Conservation (phyloP, 2,797 vertebrate genomes). For the Rhincodon typus region DNA sequence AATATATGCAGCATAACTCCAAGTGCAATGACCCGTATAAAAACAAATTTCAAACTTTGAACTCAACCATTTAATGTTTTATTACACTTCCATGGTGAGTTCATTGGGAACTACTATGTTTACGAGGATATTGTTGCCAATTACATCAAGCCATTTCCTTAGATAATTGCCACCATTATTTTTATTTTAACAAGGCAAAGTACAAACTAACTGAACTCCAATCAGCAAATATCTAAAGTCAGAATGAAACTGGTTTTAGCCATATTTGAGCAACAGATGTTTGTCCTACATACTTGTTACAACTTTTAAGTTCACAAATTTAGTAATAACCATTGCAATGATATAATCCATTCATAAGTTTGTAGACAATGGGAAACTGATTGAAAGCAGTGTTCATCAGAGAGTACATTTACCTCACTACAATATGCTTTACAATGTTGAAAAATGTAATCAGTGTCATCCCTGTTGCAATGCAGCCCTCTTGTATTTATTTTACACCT, state of each 20-base stretch:
- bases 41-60: neutral
- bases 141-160: neutral
- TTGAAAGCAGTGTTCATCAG: neutral
- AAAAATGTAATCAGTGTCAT: neutral
- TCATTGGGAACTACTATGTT: neutral
- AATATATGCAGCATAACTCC: neutral
- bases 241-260: neutral
- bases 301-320: neutral
- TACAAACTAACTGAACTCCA: neutral
- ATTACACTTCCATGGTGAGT: neutral
- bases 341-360: neutral
- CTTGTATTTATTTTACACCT: neutral
- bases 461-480: neutral
- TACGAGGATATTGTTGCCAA: neutral
- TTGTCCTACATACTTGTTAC: neutral
- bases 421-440: neutral
- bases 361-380: neutral
- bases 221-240: neutral
- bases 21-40: neutral
- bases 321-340: neutral
- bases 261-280: neutral
- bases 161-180: too few species aligned
- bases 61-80: neutral
- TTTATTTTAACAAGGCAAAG: neutral
- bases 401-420: neutral